Percentiles rank a stretch among this genome's conserved stretches.
Evolutionary conservation across 2,113 vertebrate species (phyloP).

Genomic region (Pavo muticus): DNA sequence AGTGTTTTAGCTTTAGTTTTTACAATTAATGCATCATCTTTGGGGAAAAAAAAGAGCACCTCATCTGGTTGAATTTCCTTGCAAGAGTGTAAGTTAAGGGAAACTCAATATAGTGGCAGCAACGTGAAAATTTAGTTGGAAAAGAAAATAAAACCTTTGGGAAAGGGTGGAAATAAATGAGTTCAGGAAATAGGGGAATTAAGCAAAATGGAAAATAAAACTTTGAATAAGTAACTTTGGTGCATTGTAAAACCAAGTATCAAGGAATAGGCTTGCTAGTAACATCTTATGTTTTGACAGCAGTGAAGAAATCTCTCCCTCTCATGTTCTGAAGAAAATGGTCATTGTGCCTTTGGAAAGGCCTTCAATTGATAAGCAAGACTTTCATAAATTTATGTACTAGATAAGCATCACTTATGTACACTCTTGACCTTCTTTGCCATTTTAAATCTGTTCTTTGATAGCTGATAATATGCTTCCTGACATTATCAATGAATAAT

Average conservation of each 20-base stretch:
- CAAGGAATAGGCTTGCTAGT: background rate
- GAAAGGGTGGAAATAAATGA: background rate
- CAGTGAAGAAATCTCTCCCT: background rate
- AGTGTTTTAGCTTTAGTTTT: background rate
- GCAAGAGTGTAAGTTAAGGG: background rate
- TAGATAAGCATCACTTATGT: background rate
- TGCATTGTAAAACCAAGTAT: background rate
- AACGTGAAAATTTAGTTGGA: background rate
- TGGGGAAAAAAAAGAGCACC: no score
- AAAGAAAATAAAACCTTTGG: background rate
- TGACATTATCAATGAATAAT: background rate
- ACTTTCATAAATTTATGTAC: background rate
- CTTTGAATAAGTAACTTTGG: rapidly evolving
- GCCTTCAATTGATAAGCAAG: background rate
- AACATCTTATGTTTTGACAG: background rate
- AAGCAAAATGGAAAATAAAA: background rate
- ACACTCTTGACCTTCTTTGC: background rate
- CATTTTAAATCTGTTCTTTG: background rate
- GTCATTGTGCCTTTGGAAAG: background rate
- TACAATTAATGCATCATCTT: background rate
- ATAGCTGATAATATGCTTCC: background rate
- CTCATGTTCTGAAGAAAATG: rapidly evolving
- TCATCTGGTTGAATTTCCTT: no score
- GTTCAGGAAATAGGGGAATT: background rate
- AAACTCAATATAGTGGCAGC: background rate